A percentile compares a stretch with the other conserved stretches of the same genome.
Evolutionary conservation across 2,113 vertebrate species (phyloP).

Genomic region (Pelvicachromis taeniatus): DNA sequence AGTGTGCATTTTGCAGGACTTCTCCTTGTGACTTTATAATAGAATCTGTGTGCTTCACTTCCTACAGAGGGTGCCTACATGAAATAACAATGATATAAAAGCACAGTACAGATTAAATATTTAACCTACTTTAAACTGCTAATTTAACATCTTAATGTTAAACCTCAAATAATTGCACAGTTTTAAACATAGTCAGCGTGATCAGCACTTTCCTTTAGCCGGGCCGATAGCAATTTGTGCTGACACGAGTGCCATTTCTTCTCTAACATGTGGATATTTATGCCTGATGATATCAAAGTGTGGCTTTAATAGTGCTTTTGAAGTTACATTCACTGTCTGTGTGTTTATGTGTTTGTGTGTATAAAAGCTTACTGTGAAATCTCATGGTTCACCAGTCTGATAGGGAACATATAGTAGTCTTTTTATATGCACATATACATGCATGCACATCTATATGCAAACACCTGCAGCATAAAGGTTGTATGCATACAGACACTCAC

Average conservation of each 20-base stretch:
- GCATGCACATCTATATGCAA: conserved; percentile 7
- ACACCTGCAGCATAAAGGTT: conserved; percentile 12
- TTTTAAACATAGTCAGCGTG: not conserved
- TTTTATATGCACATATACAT: conserved; percentile 8
- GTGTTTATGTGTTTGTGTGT: conserved; percentile 25
- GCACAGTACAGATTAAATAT: not conserved
- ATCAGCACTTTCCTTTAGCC: not conserved
- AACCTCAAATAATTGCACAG: not conserved
- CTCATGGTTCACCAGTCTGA: conserved; percentile 52
- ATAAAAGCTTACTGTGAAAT: conserved; percentile 51
- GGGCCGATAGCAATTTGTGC: not conserved
- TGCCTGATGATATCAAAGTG: conserved; percentile 6
- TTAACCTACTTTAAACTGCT: not conserved
- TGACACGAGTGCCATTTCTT: not conserved
- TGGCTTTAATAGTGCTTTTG: conserved; percentile 25
- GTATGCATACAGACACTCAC: not conserved
- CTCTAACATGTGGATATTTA: conserved; percentile 23
- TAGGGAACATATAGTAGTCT: conserved; percentile 29
- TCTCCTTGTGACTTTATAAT: not conserved
- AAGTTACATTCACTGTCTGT: conserved; percentile 10
- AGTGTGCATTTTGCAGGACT: not conserved
- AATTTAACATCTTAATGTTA: not conserved
- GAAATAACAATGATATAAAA: not conserved
- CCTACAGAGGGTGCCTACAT: not conserved
- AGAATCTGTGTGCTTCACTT: not conserved